Evolutionary conservation across 2,113 vertebrate species (phyloP).

Genomic region (Cryptoleucopteryx plumbea): DNA sequence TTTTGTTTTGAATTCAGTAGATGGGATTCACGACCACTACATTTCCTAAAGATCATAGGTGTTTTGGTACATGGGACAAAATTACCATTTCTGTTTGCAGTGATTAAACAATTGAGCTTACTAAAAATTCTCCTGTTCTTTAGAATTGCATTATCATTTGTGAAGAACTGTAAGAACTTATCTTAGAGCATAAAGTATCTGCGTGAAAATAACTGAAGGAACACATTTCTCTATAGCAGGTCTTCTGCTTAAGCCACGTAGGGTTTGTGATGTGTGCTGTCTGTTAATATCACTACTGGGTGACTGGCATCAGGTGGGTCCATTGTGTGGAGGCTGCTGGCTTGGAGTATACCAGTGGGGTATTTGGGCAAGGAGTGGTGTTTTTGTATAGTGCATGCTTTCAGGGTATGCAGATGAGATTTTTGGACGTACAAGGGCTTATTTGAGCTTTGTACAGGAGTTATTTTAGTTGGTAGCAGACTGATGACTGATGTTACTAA

Average conservation of each 20-base stretch:
- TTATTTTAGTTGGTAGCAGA: neutral
- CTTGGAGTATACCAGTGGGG: too few relatives aligned
- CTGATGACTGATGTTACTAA: neutral
- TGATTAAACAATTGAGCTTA: neutral
- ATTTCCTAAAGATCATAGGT: neutral
- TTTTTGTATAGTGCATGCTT: neutral
- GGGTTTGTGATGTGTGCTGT: neutral
- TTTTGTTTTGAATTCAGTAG: slow-evolving; percentile 36
- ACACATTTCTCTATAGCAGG: neutral
- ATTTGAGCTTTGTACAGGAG: neutral
- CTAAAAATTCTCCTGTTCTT: neutral
- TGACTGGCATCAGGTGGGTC: neutral
- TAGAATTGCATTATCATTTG: neutral
- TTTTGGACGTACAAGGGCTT: neutral
- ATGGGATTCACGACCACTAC: neutral
- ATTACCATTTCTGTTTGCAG: neutral
- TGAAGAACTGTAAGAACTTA: neutral
- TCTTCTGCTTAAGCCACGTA: neutral
- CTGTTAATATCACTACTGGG: fast-evolving
- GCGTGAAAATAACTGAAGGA: neutral
- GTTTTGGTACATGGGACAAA: neutral
- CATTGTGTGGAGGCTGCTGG: neutral
- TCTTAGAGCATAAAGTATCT: neutral
- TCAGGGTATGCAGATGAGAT: neutral
- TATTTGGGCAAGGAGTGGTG: neutral